A percentile compares a stretch with the other conserved stretches of the same genome.
phyloP scores from a whole-genome alignment of 53 echinoderm and acorn worm genomes.

The Pentamera pediparva region DNA sequence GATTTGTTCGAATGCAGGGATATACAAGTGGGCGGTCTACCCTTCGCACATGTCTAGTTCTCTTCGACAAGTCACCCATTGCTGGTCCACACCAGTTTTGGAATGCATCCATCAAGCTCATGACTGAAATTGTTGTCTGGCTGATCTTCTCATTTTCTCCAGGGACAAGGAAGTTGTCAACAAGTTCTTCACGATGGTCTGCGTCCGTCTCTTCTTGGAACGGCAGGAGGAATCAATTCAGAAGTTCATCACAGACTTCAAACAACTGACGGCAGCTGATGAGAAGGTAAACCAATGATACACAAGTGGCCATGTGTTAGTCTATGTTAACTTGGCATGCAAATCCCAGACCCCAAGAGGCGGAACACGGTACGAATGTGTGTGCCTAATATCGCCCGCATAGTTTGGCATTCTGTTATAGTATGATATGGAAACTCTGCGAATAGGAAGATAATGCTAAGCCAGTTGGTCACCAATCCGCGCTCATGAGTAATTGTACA shows the following conservation, averaged over 20 bases:
- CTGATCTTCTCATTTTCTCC: background rate
- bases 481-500: too few relatives aligned
- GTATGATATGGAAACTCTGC: too few relatives aligned
- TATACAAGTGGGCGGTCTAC: too few relatives aligned
- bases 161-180: slow-evolving; percentile 93
- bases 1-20: background rate
- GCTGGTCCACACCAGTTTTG: background rate
- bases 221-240: slow-evolving; percentile 74
- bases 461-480: too few relatives aligned
- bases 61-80: too few relatives aligned
- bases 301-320: background rate
- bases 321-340: background rate
- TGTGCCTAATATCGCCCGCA: too few relatives aligned
- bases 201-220: slow-evolving; percentile 84
- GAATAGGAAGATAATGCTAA: too few relatives aligned
- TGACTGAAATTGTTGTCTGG: background rate
- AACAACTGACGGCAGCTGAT: slow-evolving; percentile 87
- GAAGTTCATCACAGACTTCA: slow-evolving; percentile 82
- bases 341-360: too few relatives aligned
- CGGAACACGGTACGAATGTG: too few relatives aligned
- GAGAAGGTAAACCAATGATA: slow-evolving; percentile 72
- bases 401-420: too few relatives aligned
- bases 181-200: slow-evolving; percentile 94
- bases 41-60: too few relatives aligned
- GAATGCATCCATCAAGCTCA: background rate